Base-by-base conservation (phyloP, 2,888 invertebrate species). In the Malthinus seriepunctatus region DNA sequence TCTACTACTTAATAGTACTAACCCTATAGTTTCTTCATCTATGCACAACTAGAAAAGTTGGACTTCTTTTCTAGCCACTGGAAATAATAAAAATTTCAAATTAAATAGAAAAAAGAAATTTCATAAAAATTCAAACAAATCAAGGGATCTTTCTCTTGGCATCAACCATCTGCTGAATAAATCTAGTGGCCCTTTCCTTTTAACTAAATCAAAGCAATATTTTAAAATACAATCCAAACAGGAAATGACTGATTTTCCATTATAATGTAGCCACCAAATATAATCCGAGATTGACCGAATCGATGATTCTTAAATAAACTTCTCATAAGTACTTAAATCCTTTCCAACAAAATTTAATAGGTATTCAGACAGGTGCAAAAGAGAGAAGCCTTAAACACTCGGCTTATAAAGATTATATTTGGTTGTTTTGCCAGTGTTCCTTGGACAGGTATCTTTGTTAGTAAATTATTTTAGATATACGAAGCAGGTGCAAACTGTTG, bases 391-490 rank as follows among this genome's bases (percentile, higher is more conserved):
- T 56, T 60, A 64, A 56, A 53, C 38, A 32, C 51, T 49, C 35
- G 51, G 60, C 63, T 67, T 62, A 65, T 70, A 72, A 71, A 68
- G 69, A 62, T 63, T 63, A 62, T 61, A 64, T 69, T 67, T 46
- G 71, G 61, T 51, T 61, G 63, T 58, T 64, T 62, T 65, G 63
- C 63, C 23, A 63, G 54, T 59, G 64, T 67, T 69, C 68, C 67
- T 67, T 71, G 72, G 75, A 73, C 75, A 74, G 75, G 71, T 72
- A 73, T 74, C 75, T 73, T 71, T 70, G 69, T 69, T 69, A 65
- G 75, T 76, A 73, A 76, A 74, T 75, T 76, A 75, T 74, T 74
- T 73, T 74, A 75, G 73, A 75, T 23, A 23, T 72, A 70, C 68
- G 70, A 73, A 69, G 76, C 76, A 76, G 76, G 76, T 76, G 76